Conservation (phyloP, 2,113 vertebrate species). For the Ceratotherium simum region DNA sequence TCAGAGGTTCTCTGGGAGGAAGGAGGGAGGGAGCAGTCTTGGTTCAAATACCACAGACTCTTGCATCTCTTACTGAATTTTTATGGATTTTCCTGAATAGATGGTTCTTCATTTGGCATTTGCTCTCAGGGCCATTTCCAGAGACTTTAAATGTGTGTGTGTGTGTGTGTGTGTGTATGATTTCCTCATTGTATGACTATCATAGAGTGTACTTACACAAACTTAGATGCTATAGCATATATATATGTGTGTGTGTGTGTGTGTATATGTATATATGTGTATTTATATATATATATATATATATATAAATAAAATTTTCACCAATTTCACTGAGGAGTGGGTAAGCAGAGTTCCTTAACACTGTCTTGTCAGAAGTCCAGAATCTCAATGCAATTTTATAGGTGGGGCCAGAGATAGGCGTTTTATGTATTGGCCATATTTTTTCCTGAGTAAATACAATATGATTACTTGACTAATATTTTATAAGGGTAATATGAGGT, state of each 20-base stretch:
- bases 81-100: constrained; percentile 29
- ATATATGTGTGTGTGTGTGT: not conserved
- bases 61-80: not conserved
- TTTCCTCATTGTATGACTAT: too few species aligned
- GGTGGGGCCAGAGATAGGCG: not conserved
- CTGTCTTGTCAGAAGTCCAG: not conserved
- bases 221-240: too few species aligned
- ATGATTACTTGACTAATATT: not conserved
- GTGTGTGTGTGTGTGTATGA: not conserved
- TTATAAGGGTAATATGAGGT: constrained; percentile 23
- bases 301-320: not conserved
- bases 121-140: constrained; percentile 45
- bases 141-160: not conserved
- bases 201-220: too few species aligned
- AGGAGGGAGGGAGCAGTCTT: not conserved
- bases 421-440: not conserved
- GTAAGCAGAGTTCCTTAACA: not conserved
- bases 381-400: not conserved
- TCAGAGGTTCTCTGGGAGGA: not conserved
- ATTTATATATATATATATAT: not conserved
- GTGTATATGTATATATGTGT: not conserved
- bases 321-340: not conserved
- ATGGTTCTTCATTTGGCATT: constrained; percentile 37
- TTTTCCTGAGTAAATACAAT: constrained; percentile 20
- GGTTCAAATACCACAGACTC: not conserved